phyloP scores from a whole-genome alignment of 1,140 invertebrate genomes.

The Probaryconus sp. region DNA sequence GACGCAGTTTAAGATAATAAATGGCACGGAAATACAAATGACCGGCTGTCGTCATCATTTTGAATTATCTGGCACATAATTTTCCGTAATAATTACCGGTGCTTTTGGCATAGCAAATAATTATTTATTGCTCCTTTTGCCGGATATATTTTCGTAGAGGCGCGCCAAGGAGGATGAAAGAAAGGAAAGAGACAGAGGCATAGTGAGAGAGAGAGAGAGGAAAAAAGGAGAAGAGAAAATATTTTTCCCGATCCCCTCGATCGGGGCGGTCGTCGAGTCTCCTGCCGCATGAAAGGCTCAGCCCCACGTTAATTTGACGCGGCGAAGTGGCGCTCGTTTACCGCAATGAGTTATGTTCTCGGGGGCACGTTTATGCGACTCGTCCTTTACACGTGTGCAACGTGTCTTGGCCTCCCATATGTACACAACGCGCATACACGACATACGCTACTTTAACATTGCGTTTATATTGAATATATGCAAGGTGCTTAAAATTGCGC shows the following conservation, averaged over 20 bases:
- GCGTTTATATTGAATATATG: constrained; percentile 50
- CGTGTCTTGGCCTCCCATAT: constrained; percentile 55
- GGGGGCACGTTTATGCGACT: constrained; percentile 69
- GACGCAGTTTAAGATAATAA: constrained; percentile 38
- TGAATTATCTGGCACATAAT: constrained; percentile 49
- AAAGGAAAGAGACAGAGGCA: constrained; percentile 6
- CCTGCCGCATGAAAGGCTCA: constrained; percentile 57
- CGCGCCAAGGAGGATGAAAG: neutral
- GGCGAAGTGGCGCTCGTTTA: constrained; percentile 72
- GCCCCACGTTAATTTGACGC: constrained; percentile 73
- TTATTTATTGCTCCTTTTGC: constrained; percentile 52
- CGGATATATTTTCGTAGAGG: constrained; percentile 39
- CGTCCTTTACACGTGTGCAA: constrained; percentile 62
- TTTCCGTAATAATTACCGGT: constrained; percentile 42
- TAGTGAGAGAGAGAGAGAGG: constrained; percentile 4
- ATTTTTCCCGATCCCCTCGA: constrained; percentile 45
- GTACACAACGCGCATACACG: constrained; percentile 43
- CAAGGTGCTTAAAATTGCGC: constrained; percentile 50
- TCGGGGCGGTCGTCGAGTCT: constrained; percentile 61
- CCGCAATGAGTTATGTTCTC: constrained; percentile 74
- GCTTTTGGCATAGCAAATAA: constrained; percentile 38
- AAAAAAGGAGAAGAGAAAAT: constrained; percentile 23
- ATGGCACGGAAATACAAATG: constrained; percentile 48
- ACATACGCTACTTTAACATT: constrained; percentile 56
- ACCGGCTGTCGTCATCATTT: constrained; percentile 49